These are phyloP conservation scores for Pyrgus malvae DNA, from an alignment of 2,888 invertebrate genomes.

Conservation along the genomic window DNA sequence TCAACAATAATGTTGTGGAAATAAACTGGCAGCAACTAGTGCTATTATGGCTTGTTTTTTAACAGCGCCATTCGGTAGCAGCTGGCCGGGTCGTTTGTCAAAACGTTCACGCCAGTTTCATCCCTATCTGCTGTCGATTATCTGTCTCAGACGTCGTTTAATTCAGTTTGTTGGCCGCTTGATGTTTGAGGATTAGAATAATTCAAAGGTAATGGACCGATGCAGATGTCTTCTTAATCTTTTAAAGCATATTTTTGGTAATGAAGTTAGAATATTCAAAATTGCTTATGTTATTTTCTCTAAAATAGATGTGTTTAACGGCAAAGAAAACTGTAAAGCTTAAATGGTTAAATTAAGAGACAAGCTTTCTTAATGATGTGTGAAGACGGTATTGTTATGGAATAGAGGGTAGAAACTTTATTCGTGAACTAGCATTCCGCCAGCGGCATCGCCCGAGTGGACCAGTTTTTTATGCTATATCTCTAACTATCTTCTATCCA, in stretches of 20 bases:
- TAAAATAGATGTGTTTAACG: too few species aligned
- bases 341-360: too few species aligned
- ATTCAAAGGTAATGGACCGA: slow-evolving; percentile 9
- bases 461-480: too few species aligned
- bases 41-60: slow-evolving; percentile 41
- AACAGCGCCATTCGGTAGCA: slow-evolving; percentile 31
- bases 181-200: slow-evolving; percentile 9
- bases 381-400: too few species aligned
- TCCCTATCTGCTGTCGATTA: slow-evolving; percentile 28
- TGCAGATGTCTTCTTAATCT: not conserved
- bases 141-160: slow-evolving; percentile 23
- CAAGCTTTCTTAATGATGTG: too few species aligned
- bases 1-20: slow-evolving; percentile 47
- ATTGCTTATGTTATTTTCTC: too few species aligned
- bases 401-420: too few species aligned
- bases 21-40: slow-evolving; percentile 53
- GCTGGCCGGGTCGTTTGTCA: slow-evolving; percentile 34
- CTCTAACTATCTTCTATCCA: too few species aligned
- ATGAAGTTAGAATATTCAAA: not conserved
- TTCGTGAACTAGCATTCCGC: too few species aligned
- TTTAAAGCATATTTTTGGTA: not conserved
- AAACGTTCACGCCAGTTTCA: slow-evolving; percentile 32
- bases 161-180: slow-evolving; percentile 8
- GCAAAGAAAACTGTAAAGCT: too few species aligned
- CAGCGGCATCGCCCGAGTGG: too few species aligned